Percentiles rank a stretch among this genome's conserved stretches.
phyloP scores from a whole-genome alignment of 2,888 invertebrate genomes.

The Spodoptera exigua region DNA sequence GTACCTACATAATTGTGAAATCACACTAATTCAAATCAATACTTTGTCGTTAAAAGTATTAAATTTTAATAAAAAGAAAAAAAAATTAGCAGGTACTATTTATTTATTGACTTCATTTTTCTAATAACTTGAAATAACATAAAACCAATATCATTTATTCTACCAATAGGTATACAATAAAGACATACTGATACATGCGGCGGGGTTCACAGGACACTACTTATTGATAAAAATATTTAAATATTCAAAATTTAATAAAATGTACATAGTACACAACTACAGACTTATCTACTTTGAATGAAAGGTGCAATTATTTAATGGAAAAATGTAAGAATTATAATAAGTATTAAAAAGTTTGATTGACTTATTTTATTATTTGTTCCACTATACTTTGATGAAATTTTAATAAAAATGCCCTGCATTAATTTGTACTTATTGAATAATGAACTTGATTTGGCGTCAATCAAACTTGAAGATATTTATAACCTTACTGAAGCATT shows the following conservation, averaged over 20 bases:
- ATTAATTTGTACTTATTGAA: constrained; percentile 20
- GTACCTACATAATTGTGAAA: too few species aligned
- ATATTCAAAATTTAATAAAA: constrained; percentile 43
- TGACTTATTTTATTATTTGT: constrained; percentile 19
- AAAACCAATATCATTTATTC: constrained; percentile 29
- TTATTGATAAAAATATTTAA: constrained; percentile 41
- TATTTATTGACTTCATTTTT: constrained; percentile 58
- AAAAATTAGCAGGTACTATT: constrained; percentile 60
- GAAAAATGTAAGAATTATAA: constrained; percentile 12
- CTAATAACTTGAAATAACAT: constrained; percentile 37
- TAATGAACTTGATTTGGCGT: constrained; percentile 4
- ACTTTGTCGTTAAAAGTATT: too few species aligned
- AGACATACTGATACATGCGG: constrained; percentile 41
- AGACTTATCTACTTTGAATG: constrained; percentile 26
- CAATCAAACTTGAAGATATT: constrained; percentile 28
- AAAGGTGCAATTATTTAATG: constrained; percentile 8
- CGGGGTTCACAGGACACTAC: constrained; percentile 44
- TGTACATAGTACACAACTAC: constrained; percentile 76
- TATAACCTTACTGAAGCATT: constrained; percentile 27
- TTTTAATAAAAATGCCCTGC: constrained; percentile 7
- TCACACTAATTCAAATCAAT: too few species aligned
- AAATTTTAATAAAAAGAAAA: constrained; percentile 22
- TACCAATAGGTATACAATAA: constrained; percentile 26
- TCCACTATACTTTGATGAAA: neutral
- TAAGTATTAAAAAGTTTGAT: constrained; percentile 36